Percentiles rank a stretch among this genome's conserved stretches.
Conservation (phyloP, 2,113 vertebrate species). For the Equus przewalskii region DNA sequence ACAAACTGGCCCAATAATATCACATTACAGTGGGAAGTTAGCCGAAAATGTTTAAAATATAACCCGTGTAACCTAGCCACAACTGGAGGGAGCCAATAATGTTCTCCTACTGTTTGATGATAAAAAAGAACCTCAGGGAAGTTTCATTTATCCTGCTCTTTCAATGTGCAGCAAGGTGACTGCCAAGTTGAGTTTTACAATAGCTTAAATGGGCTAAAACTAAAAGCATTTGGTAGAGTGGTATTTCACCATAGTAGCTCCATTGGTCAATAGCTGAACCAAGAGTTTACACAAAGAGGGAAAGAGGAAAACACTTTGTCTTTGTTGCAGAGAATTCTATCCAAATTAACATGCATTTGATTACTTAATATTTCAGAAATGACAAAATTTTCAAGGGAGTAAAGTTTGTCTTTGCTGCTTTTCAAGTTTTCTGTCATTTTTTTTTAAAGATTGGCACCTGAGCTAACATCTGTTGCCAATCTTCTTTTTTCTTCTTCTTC, state of each 20-base stretch:
- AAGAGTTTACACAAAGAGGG: neutral
- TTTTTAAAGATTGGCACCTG: no score
- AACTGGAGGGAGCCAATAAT: constrained; percentile 73
- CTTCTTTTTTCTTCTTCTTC: no score
- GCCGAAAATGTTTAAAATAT: constrained; percentile 36
- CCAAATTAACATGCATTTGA: constrained; percentile 20
- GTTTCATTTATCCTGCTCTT: constrained; percentile 65
- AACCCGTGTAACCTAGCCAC: constrained; percentile 78
- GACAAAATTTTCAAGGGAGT: neutral
- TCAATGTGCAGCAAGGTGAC: constrained; percentile 68
- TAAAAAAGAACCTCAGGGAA: constrained; percentile 70
- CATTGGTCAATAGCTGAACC: constrained; percentile 18
- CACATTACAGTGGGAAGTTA: constrained; percentile 68
- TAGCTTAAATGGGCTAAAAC: constrained; percentile 69
- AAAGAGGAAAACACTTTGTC: neutral
- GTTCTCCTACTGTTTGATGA: constrained; percentile 57
- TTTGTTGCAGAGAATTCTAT: constrained; percentile 49
- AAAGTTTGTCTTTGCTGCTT: neutral
- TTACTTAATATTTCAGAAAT: constrained; percentile 58
- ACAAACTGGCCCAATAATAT: constrained; percentile 50
- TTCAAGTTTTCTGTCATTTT: neutral
- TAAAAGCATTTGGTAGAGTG: constrained; percentile 62
- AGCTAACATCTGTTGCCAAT: no score
- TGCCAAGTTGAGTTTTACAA: constrained; percentile 78
- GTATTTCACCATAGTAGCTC: constrained; percentile 66